A percentile compares a stretch with the other conserved stretches of the same genome.
Evolutionary conservation across 2,113 vertebrate genomes (phyloP).

Genomic region (Salvelinus alpinus): DNA sequence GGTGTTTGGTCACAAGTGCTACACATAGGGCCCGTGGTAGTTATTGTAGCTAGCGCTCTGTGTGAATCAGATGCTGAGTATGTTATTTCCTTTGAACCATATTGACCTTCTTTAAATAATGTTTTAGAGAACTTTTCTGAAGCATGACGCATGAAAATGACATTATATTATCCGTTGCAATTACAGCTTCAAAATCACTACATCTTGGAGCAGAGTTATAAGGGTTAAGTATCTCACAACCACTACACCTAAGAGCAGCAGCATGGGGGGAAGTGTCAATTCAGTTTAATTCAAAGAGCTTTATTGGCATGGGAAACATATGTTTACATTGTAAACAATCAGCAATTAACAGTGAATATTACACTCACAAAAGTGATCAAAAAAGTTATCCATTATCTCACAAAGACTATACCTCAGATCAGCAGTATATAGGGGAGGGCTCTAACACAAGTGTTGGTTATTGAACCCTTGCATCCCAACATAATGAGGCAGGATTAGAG

Average conservation of each 20-base stretch:
- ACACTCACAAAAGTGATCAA: too few relatives aligned
- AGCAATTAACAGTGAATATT: too few relatives aligned
- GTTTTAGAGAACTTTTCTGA: not conserved
- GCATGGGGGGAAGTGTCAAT: too few relatives aligned
- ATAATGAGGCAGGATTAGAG: constrained; percentile 70
- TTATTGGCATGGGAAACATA: too few relatives aligned
- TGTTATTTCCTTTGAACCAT: not conserved
- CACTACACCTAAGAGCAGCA: too few relatives aligned
- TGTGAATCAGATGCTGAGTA: not conserved
- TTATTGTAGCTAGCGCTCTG: not conserved
- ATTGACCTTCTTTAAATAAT: not conserved
- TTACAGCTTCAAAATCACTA: too few relatives aligned
- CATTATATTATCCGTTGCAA: too few relatives aligned
- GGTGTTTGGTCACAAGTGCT: constrained; percentile 25
- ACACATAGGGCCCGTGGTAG: constrained; percentile 4
- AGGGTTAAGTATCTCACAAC: too few relatives aligned
- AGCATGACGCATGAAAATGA: not conserved
- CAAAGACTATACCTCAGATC: not conserved
- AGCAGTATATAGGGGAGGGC: constrained; percentile 1
- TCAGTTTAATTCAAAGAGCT: too few relatives aligned
- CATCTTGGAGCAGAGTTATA: too few relatives aligned
- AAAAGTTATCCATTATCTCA: too few relatives aligned
- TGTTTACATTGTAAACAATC: too few relatives aligned
- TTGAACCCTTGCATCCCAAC: constrained; percentile 58
- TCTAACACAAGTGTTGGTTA: constrained; percentile 44